Conservation (phyloP, 2,113 vertebrate genomes). For the Hipposideros armiger region DNA sequence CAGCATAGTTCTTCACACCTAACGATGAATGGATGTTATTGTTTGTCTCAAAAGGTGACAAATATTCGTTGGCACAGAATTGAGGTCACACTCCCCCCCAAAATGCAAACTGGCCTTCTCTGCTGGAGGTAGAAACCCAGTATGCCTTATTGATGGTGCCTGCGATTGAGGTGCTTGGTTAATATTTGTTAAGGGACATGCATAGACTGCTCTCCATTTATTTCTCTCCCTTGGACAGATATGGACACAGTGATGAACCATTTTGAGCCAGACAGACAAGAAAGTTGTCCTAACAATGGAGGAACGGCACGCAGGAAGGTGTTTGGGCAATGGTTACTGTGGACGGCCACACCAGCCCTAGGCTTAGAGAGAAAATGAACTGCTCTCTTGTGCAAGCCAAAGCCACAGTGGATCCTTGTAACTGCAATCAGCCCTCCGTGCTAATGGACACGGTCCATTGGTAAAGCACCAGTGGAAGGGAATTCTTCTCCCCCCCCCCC, state of each 20-base stretch:
- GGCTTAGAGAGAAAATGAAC: no score
- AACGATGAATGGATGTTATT: neutral
- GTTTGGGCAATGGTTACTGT: rapidly evolving
- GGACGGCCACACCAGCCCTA: neutral
- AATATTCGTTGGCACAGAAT: neutral
- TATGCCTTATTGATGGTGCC: neutral
- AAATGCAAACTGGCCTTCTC: neutral
- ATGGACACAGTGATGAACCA: neutral
- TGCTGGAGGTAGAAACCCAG: neutral
- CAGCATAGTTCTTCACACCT: neutral
- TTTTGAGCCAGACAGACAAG: neutral
- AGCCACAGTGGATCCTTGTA: neutral
- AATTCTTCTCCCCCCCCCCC: neutral
- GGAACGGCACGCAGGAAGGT: neutral
- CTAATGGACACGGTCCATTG: rapidly evolving
- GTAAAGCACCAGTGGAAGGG: neutral
- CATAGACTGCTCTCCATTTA: neutral
- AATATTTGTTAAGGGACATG: neutral
- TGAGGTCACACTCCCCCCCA: neutral
- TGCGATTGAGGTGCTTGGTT: neutral
- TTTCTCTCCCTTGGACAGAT: neutral
- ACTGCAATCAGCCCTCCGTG: rapidly evolving
- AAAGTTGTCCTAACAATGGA: neutral
- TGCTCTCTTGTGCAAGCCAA: neutral
- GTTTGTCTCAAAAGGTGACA: neutral